A percentile compares a stretch with the other conserved stretches of the same genome.
phyloP scores from a whole-genome alignment of 1,140 invertebrate genomes.

The Sweltsa coloradensis region DNA sequence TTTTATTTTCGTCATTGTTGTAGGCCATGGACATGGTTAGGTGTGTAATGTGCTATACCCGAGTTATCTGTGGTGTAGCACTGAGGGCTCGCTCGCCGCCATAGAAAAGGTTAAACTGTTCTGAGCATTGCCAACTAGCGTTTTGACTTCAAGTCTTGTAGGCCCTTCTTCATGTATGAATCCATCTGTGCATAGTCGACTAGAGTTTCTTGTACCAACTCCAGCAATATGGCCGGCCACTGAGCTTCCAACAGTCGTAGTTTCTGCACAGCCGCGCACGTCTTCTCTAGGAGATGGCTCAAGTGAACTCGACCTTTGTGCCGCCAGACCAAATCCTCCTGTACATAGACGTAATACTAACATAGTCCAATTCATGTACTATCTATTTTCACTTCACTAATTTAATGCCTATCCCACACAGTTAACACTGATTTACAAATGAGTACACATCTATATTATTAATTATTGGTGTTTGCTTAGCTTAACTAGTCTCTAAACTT shows the following conservation, averaged over 20 bases:
- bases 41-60: too few species aligned
- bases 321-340: slow-evolving; percentile 55
- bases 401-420: background rate
- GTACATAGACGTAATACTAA: too few species aligned
- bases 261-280: slow-evolving; percentile 59
- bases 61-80: too few species aligned
- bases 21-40: too few species aligned
- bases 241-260: slow-evolving; percentile 52
- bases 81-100: too few species aligned
- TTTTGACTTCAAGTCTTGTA: slow-evolving; percentile 11
- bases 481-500: background rate
- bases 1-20: too few species aligned
- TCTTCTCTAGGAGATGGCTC: slow-evolving; percentile 49
- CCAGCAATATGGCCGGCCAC: slow-evolving; percentile 59
- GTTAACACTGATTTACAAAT: background rate
- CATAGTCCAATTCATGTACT: too few species aligned
- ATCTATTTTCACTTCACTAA: background rate
- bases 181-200: slow-evolving; percentile 65
- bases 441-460: background rate
- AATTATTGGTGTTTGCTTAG: background rate
- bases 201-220: slow-evolving; percentile 60
- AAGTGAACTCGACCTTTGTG: slow-evolving; percentile 56
- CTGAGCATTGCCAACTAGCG: too few species aligned
- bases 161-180: slow-evolving; percentile 50
- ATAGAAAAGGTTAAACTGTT: too few species aligned